phyloP scores from a whole-genome alignment of 2,888 invertebrate genomes.

The Sphecodes monilicornis region DNA sequence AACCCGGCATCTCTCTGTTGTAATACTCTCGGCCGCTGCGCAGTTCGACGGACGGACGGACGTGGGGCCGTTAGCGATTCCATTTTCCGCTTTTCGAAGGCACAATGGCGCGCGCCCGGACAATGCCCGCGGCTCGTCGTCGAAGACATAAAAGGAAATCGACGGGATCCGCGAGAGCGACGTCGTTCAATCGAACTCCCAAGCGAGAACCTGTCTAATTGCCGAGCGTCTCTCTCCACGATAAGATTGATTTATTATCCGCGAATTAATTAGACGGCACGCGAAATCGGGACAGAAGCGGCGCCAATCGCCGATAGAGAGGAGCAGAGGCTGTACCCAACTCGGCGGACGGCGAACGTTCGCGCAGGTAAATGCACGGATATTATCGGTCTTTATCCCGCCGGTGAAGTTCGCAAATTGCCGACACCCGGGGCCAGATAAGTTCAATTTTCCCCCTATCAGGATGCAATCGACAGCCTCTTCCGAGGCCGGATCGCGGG shows the following conservation, averaged over 20 bases:
- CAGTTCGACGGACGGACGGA: slow-evolving; percentile 32
- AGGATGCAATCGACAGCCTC: slow-evolving; percentile 34
- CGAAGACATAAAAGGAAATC: neutral
- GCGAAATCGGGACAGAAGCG: slow-evolving; percentile 9
- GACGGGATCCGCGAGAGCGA: neutral
- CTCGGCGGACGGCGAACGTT: neutral
- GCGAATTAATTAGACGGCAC: slow-evolving; percentile 43
- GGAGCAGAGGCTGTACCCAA: neutral
- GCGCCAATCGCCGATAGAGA: neutral
- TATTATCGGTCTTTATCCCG: slow-evolving; percentile 47
- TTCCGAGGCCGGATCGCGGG: slow-evolving; percentile 12
- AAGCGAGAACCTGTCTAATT: slow-evolving; percentile 12
- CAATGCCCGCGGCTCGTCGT: neutral
- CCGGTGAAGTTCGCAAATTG: slow-evolving; percentile 51
- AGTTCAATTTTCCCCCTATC: slow-evolving; percentile 39
- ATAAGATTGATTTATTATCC: slow-evolving; percentile 48
- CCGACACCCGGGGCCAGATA: slow-evolving; percentile 9
- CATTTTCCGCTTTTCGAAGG: slow-evolving; percentile 57
- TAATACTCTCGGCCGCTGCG: slow-evolving; percentile 57
- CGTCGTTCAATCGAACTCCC: slow-evolving; percentile 5
- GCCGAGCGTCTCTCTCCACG: neutral
- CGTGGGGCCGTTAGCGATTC: slow-evolving; percentile 24
- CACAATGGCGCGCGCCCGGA: neutral
- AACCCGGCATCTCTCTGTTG: slow-evolving; percentile 66
- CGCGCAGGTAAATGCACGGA: slow-evolving; percentile 2